Percentiles rank a stretch among this genome's conserved stretches.
These are phyloP conservation scores for Cephus cinctus DNA, from an alignment of 1,140 invertebrate genomes.

Conservation along the genomic window DNA sequence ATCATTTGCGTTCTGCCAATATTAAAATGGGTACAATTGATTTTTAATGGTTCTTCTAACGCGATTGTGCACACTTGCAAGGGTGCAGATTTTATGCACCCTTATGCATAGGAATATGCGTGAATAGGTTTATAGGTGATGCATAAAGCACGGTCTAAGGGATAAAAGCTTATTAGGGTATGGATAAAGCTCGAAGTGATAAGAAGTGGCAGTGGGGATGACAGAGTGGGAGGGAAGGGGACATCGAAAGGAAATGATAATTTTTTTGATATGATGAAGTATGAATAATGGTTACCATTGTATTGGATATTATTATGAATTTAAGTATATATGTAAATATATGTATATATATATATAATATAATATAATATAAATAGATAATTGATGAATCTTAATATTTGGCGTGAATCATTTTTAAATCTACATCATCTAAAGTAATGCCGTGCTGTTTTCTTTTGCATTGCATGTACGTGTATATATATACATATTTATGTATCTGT, in stretches of 20 bases:
- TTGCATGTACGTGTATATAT: too few species aligned
- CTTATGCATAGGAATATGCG: too few species aligned
- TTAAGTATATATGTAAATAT: conserved; percentile 15
- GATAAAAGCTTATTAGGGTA: too few species aligned
- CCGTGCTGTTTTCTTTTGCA: not conserved
- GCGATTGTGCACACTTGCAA: too few species aligned
- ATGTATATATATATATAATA: conserved; percentile 19
- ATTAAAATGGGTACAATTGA: not conserved
- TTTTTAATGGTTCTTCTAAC: not conserved
- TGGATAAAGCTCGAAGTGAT: too few species aligned
- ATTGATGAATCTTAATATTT: conserved; percentile 37
- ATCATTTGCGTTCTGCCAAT: not conserved
- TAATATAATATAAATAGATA: conserved; percentile 23
- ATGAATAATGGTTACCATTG: too few species aligned
- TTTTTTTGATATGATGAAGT: too few species aligned
- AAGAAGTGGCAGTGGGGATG: too few species aligned
- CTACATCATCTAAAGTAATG: not conserved
- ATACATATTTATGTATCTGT: too few species aligned
- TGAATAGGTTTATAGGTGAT: too few species aligned
- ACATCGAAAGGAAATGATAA: not conserved
- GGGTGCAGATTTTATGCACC: too few species aligned
- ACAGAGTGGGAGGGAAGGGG: not conserved
- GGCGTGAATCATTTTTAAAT: conserved; percentile 37
- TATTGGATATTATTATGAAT: conserved; percentile 5
- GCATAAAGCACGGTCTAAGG: too few species aligned